Conservation (phyloP, 1,140 invertebrate species). For the Delia radicum region DNA sequence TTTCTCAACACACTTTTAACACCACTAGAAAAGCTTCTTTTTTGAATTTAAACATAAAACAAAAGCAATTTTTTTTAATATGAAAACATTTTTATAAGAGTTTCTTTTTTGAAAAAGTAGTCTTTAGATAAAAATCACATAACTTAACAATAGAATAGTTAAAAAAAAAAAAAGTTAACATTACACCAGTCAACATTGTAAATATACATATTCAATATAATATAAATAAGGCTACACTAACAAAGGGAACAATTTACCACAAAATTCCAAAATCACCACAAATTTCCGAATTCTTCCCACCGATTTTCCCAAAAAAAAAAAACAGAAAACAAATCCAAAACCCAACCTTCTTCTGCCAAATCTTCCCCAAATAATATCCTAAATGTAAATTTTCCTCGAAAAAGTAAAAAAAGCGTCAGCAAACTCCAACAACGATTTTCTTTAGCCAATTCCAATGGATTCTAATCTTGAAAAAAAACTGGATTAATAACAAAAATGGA, state of each 20-base stretch:
- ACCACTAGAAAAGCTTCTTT: constrained; percentile 3
- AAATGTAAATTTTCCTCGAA: neutral
- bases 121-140: neutral
- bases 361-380: neutral
- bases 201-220: neutral
- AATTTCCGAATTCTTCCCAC: neutral
- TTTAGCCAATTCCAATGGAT: neutral
- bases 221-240: neutral
- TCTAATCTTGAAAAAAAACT: neutral
- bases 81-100: neutral
- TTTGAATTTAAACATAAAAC: neutral
- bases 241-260: neutral
- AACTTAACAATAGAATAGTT: neutral
- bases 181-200: neutral
- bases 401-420: neutral
- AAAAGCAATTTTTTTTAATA: neutral
- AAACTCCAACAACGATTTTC: neutral
- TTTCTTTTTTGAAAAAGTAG: neutral
- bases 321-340: neutral
- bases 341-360: neutral
- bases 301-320: neutral
- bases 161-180: neutral
- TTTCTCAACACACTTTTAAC: constrained; percentile 8
- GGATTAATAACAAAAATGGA: neutral
- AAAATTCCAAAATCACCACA: neutral